Conservation (phyloP, 2,113 vertebrate genomes). For the Calyptomena viridis region DNA sequence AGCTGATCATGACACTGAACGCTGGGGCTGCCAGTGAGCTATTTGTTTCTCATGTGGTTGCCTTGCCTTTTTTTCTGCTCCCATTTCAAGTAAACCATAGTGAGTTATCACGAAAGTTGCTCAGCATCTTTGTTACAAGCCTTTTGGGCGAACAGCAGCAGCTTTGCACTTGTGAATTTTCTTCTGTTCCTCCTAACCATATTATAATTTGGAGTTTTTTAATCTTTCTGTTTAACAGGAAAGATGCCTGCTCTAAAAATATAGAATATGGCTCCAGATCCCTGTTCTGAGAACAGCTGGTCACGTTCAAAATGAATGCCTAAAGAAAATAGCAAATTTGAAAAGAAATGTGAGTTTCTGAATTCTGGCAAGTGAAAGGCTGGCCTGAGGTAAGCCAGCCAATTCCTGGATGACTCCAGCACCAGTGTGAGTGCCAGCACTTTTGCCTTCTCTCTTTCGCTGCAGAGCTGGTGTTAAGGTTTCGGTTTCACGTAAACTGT, state of each 20-base stretch:
- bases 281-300: conserved; percentile 66
- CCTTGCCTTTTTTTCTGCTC: not conserved
- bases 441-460: conserved; percentile 43
- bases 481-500: conserved; percentile 33
- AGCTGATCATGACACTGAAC: not conserved
- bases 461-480: conserved; percentile 61
- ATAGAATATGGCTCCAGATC: conserved; percentile 61
- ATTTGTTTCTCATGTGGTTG: not conserved
- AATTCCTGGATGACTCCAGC: conserved; percentile 60
- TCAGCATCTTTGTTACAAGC: not conserved
- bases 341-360: conserved; percentile 57
- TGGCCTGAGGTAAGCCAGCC: conserved; percentile 56
- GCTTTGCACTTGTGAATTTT: conserved; percentile 49
- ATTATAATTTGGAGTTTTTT: conserved; percentile 66
- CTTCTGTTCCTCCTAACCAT: conserved; percentile 43
- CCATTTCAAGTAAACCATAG: not conserved
- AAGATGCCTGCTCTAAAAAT: conserved; percentile 69
- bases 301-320: conserved; percentile 67
- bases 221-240: conserved; percentile 65
- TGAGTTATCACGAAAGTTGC: not conserved
- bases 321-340: conserved; percentile 66
- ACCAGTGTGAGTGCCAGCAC: not conserved
- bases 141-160: conserved; percentile 53
- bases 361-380: conserved; percentile 43
- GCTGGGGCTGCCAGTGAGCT: not conserved